Evolutionary conservation across 2,113 vertebrate genomes (phyloP), one percentile per base, ranked within the genome.

Genomic region (Lepus europaeus): DNA sequence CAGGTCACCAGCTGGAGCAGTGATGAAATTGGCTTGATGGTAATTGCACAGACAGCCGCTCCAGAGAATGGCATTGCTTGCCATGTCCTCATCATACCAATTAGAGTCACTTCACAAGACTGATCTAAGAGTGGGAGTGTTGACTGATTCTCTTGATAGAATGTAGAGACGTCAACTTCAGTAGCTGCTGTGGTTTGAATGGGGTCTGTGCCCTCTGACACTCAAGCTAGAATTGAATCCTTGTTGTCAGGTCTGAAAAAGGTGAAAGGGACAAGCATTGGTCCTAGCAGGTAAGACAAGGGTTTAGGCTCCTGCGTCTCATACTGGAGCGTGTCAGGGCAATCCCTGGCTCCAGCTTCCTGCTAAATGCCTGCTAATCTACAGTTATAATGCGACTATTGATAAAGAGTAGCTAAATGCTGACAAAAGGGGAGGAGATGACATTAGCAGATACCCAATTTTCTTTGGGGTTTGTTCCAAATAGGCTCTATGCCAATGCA

Each of bases 311-410:
- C 19, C 56, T 59, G 56, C 56, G 3, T 59, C 19, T 59, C 56
- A 14, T 59, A 19, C 19, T 59, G 56, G 56, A 59, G 56, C 19
- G 17, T 19, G 14, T 59, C 14, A 19, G 19, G 4, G 19, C 13
- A 19, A 19, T 4, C 56, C 19, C 14, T 14, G 19, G 56, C 56
- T 59, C 14, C 56, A 20, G 56, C 56, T 59, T 12, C 56, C 56
- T 59, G 56, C 56, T 19, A 59, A 59, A 14, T 59, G 56, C 56
- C 56, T 16, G 19, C 56, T 59, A 59, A 59, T 19, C 56, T 16
- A 17, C 63, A 96, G 96, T 33, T 97, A 96, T 33, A 96, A 97
- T 72, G 96, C 97, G 91, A 92, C 97, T 25, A 93, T 97, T 22
- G 97, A 97, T 12, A 68, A 94, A 56, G 97, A 97, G 86, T 97